Evolutionary conservation across 2,113 vertebrate species (phyloP).

Genomic region (Theropithecus gelada): DNA sequence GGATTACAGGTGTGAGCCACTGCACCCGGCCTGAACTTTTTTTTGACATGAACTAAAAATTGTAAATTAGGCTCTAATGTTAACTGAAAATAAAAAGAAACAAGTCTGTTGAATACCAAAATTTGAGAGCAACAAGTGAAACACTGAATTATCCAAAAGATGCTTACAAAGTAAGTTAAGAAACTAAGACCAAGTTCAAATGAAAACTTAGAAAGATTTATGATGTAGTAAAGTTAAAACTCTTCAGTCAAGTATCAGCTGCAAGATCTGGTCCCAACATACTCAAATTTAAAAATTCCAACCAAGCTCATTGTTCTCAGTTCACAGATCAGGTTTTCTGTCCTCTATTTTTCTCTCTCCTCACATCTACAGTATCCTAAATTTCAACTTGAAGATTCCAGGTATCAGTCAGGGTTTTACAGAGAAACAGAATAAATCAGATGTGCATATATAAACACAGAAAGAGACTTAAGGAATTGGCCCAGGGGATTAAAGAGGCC

Average conservation of each 20-base stretch:
- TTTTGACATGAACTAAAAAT: slow-evolving; percentile 7
- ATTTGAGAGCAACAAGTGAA: slow-evolving; percentile 5
- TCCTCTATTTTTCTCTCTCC: neutral
- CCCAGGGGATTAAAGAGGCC: neutral
- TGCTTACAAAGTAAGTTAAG: neutral
- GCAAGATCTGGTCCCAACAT: neutral
- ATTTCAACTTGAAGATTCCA: neutral
- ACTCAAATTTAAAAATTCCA: neutral
- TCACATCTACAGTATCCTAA: neutral
- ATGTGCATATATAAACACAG: neutral
- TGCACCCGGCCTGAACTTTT: neutral
- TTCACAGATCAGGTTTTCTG: neutral
- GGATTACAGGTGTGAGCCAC: no score
- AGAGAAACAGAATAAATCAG: slow-evolving; percentile 5
- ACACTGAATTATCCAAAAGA: neutral
- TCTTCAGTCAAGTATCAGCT: neutral
- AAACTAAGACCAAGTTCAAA: neutral
- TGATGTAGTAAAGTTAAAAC: neutral
- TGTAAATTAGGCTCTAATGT: neutral
- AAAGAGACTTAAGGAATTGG: neutral
- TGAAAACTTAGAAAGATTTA: neutral
- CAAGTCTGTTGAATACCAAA: neutral
- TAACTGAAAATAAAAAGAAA: neutral
- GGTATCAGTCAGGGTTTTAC: neutral
- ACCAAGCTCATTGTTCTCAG: neutral